A percentile compares a stretch with the other conserved stretches of the same genome.
Evolutionary conservation across 1,140 invertebrate genomes (phyloP).

Genomic region (Drosophila hydei): DNA sequence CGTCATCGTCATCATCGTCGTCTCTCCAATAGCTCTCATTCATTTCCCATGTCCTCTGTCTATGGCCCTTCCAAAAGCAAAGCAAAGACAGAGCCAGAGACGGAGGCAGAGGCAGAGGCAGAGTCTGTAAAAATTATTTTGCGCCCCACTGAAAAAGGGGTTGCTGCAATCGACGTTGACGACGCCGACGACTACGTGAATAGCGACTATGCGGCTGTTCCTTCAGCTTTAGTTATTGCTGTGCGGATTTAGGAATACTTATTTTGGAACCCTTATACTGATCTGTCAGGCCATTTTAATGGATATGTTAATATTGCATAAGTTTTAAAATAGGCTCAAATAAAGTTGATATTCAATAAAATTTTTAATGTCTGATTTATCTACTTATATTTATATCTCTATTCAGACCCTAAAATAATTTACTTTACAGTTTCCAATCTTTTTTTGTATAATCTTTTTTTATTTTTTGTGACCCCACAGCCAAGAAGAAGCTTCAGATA

Average conservation of each 20-base stretch:
- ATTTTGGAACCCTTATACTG: conserved; percentile 14
- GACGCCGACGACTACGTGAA: conserved; percentile 1
- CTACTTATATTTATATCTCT: too few species aligned
- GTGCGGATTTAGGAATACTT: conserved; percentile 29
- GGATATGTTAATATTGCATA: too few species aligned
- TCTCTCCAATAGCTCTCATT: conserved; percentile 46
- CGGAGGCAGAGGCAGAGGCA: not conserved
- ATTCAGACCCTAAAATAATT: conserved; percentile 2
- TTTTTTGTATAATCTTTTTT: conserved; percentile 36
- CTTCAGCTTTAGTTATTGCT: conserved; percentile 28
- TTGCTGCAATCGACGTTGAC: conserved; percentile 23
- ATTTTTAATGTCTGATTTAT: too few species aligned
- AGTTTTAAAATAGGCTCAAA: too few species aligned
- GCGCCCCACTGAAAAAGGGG: conserved; percentile 48
- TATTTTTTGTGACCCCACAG: conserved; percentile 41
- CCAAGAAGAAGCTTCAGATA: conserved; percentile 18
- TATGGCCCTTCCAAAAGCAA: conserved; percentile 45
- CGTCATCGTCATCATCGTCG: not conserved
- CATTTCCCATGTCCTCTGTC: conserved; percentile 60
- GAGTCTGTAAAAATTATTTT: conserved; percentile 48
- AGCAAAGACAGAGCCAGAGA: not conserved
- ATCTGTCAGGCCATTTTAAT: too few species aligned
- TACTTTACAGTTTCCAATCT: conserved; percentile 28
- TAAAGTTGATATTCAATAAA: too few species aligned
- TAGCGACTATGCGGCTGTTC: conserved; percentile 38